These are phyloP conservation scores for Zophobas atratus DNA, from an alignment of 1,140 invertebrate species.

Conservation along the genomic window DNA sequence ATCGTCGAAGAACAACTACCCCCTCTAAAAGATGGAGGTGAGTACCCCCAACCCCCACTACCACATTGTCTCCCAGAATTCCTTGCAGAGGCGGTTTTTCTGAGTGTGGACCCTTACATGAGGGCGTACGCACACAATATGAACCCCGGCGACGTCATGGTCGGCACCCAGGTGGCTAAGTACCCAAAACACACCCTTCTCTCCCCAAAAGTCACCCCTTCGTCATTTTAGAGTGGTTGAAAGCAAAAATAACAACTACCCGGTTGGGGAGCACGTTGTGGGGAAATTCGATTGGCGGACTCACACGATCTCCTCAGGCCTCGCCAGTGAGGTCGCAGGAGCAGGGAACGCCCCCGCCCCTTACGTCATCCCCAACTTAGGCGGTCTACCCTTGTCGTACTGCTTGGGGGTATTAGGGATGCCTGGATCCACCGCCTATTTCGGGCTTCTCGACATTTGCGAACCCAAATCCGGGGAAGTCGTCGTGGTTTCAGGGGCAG, in stretches of 20 bases:
- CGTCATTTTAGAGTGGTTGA: conserved; percentile 64
- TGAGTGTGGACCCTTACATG: conserved; percentile 84
- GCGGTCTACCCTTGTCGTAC: conserved; percentile 69
- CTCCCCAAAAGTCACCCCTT: too few relatives aligned
- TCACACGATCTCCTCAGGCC: conserved; percentile 68
- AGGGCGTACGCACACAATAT: conserved; percentile 71
- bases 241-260: conserved; percentile 70
- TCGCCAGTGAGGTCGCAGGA: conserved; percentile 18
- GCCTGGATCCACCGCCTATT: conserved; percentile 54
- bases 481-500: conserved; percentile 67
- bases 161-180: conserved; percentile 77
- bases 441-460: too few relatives aligned
- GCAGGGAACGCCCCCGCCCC: conserved; percentile 38
- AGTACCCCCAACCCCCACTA: not conserved
- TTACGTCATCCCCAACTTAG: conserved; percentile 69
- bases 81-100: conserved; percentile 76
- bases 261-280: conserved; percentile 69
- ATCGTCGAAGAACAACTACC: conserved; percentile 77
- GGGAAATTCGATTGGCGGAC: conserved; percentile 73
- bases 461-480: too few relatives aligned
- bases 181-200: conserved; percentile 48
- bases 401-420: conserved; percentile 57
- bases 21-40: conserved; percentile 75
- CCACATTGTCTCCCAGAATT: conserved; percentile 67
- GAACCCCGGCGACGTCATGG: conserved; percentile 73